These are phyloP conservation scores for Etheostoma cragini DNA, from an alignment of 2,113 vertebrate species.

Conservation along the genomic window DNA sequence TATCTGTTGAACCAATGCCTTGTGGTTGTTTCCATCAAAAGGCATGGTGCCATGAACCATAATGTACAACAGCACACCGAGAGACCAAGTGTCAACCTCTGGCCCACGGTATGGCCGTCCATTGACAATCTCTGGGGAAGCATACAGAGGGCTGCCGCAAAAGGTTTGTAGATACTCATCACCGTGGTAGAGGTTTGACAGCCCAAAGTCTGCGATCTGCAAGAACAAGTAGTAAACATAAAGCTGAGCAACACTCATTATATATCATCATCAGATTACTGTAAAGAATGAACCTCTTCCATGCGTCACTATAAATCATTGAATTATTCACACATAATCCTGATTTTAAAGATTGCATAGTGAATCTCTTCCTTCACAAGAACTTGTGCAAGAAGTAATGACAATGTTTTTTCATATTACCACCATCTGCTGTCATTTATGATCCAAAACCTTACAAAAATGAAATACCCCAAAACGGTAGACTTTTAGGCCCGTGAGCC, in stretches of 20 bases:
- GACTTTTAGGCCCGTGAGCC: background rate
- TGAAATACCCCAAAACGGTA: background rate
- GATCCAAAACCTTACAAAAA: background rate
- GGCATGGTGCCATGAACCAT: slow-evolving; percentile 96
- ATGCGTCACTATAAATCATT: background rate
- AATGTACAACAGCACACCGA: slow-evolving; percentile 95
- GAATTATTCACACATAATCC: background rate
- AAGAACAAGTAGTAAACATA: background rate
- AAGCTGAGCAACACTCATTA: background rate
- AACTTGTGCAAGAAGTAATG: background rate
- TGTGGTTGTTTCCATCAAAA: slow-evolving; percentile 93
- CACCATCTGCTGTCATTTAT: background rate
- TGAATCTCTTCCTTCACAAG: background rate
- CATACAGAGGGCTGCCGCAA: slow-evolving; percentile 96
- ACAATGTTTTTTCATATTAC: background rate
- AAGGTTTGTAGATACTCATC: slow-evolving; percentile 94
- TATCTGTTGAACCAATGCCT: slow-evolving; percentile 92
- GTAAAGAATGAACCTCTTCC: background rate
- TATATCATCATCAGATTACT: background rate
- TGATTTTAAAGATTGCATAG: background rate
- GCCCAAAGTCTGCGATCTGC: slow-evolving; percentile 97
- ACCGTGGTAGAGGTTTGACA: slow-evolving; percentile 93
- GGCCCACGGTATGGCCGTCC: slow-evolving; percentile 92
- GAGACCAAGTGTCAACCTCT: slow-evolving; percentile 98
- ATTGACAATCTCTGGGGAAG: slow-evolving; percentile 96